A percentile compares a stretch with the other conserved stretches of the same genome.
phyloP scores from a whole-genome alignment of 2,888 invertebrate genomes.

The Phyllotreta striolata region DNA sequence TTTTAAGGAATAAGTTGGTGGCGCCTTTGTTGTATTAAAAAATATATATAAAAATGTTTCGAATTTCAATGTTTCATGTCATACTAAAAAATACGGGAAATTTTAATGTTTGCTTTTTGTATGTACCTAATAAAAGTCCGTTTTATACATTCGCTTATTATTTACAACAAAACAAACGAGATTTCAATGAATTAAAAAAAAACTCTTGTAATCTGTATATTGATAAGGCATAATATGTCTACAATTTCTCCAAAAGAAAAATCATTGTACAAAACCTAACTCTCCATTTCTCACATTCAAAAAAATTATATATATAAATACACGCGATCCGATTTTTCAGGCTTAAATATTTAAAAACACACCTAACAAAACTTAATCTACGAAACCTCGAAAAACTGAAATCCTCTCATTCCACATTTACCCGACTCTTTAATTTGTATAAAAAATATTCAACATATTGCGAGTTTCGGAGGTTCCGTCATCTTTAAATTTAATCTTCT shows the following conservation, averaged over 20 bases:
- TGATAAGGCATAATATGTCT: conserved; percentile 21
- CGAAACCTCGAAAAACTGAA: conserved; percentile 24
- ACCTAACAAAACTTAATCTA: conserved; percentile 13
- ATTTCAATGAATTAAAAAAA: conserved; percentile 3
- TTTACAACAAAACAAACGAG: background rate
- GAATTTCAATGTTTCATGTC: conserved; percentile 11
- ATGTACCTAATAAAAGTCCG: conserved; percentile 34
- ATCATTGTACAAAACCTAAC: conserved; percentile 30
- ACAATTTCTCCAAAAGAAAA: conserved; percentile 21
- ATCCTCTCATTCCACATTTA: conserved; percentile 28
- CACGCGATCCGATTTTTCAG: conserved; percentile 22
- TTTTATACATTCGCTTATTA: conserved; percentile 17
- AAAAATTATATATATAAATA: conserved; percentile 20
- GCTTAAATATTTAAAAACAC: conserved; percentile 20
- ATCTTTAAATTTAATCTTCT: conserved; percentile 1
- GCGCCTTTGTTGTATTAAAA: no score
- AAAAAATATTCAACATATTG: conserved; percentile 20
- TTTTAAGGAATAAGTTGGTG: no score
- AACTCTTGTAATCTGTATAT: conserved; percentile 5
- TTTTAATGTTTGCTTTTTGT: conserved; percentile 42
- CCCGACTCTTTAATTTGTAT: conserved; percentile 21
- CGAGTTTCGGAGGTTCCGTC: conserved; percentile 21
- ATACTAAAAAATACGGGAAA: conserved; percentile 29
- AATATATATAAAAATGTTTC: no score
- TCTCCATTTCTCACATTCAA: conserved; percentile 26